These are phyloP conservation scores for Caenorhabditis latens DNA, from an alignment of 1,140 invertebrate genomes.

Conservation along the genomic window DNA sequence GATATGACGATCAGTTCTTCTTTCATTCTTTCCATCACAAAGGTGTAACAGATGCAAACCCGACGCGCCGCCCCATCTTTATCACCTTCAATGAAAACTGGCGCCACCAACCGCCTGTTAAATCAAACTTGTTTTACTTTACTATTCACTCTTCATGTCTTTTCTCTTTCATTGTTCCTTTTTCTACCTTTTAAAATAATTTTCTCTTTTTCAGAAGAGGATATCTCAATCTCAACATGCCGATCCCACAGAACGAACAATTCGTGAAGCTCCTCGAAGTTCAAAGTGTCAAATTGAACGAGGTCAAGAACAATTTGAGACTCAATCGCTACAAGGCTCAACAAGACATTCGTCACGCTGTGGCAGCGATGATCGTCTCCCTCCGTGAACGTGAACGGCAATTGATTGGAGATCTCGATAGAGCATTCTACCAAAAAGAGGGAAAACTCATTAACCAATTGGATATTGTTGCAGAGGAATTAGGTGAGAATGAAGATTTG, in stretches of 20 bases:
- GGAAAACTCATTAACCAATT: slow-evolving; percentile 17
- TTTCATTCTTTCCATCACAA: slow-evolving; percentile 47
- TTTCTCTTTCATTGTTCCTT: background rate
- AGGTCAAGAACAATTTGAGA: slow-evolving; percentile 41
- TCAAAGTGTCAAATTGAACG: slow-evolving; percentile 28
- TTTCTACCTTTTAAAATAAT: background rate
- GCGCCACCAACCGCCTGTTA: slow-evolving; percentile 29
- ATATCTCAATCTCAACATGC: background rate
- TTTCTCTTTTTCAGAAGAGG: background rate
- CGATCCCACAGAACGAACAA: slow-evolving; percentile 8
- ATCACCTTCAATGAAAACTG: slow-evolving; percentile 19
- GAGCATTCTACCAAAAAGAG: slow-evolving; percentile 38
- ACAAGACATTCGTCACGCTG: slow-evolving; percentile 35
- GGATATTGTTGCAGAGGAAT: slow-evolving; percentile 34
- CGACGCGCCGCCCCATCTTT: slow-evolving; percentile 30
- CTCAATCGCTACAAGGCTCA: slow-evolving; percentile 30
- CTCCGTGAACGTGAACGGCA: slow-evolving; percentile 9
- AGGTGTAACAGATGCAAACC: slow-evolving; percentile 44
- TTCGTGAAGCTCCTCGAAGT: slow-evolving; percentile 24
- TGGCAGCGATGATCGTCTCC: slow-evolving; percentile 33
- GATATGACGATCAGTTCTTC: slow-evolving; percentile 46
- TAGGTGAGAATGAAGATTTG: background rate
- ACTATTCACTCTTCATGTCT: background rate
- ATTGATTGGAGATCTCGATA: slow-evolving; percentile 23
- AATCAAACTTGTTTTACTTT: background rate